These are phyloP conservation scores for Bombus superbus DNA, from an alignment of 1,140 invertebrate species.

Conservation along the genomic window DNA sequence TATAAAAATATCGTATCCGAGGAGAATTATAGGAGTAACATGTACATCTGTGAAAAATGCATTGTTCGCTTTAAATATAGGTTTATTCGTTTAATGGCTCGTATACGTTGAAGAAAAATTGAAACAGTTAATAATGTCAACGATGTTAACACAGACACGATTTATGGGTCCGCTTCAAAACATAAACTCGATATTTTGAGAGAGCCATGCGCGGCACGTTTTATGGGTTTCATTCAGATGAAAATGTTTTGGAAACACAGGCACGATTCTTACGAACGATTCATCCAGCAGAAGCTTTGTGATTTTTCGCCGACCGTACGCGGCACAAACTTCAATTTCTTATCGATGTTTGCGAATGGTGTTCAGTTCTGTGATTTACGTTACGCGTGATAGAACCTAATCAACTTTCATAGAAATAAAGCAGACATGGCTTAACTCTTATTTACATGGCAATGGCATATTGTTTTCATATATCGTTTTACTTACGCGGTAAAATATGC, in stretches of 20 bases:
- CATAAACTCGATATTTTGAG: neutral
- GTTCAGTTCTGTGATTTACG: neutral
- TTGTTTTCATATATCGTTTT: neutral
- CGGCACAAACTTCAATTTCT: neutral
- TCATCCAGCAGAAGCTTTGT: neutral
- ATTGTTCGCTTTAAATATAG: neutral
- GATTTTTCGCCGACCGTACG: neutral
- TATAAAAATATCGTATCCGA: no score
- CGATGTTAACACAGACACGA: neutral
- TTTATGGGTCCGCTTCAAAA: neutral
- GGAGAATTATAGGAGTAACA: neutral
- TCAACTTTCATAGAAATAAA: neutral
- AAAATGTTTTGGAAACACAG: constrained; percentile 20
- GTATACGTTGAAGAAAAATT: neutral
- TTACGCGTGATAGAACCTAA: neutral
- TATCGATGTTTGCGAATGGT: neutral
- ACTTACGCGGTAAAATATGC: neutral
- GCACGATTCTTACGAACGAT: neutral
- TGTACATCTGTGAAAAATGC: neutral
- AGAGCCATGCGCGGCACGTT: neutral
- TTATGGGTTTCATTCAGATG: neutral
- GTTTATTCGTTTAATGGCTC: neutral
- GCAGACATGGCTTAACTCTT: neutral
- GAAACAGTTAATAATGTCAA: neutral
- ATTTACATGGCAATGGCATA: neutral